Conservation (phyloP, 2,797 vertebrate genomes). For the Furcifer pardalis region DNA sequence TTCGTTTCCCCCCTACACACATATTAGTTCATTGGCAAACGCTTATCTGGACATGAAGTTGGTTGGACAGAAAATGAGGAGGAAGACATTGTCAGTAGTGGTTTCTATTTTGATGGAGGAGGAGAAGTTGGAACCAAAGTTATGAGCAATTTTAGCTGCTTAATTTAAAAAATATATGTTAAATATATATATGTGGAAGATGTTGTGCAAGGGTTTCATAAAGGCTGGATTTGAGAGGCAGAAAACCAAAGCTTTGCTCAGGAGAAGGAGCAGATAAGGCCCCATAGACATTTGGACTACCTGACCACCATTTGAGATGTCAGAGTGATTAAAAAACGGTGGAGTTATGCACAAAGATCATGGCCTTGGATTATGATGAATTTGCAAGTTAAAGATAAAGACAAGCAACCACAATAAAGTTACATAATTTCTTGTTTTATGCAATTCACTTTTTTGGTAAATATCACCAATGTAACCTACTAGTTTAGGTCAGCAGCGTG, state of each 20-base stretch:
- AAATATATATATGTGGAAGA: background rate
- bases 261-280: background rate
- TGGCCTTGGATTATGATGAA: no score
- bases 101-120: constrained; percentile 11
- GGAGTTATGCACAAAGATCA: no score
- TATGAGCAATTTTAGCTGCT: background rate
- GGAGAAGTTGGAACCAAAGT: background rate
- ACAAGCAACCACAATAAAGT: no score
- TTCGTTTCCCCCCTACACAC: constrained; percentile 14
- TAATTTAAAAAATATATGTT: background rate
- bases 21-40: background rate
- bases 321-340: no score
- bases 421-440: no score
- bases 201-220: background rate
- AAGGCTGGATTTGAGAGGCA: background rate
- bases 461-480: no score
- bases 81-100: background rate
- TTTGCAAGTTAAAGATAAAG: no score
- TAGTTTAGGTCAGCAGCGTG: no score
- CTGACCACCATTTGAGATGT: no score
- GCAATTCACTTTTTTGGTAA: no score
- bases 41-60: constrained; percentile 27
- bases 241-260: background rate
- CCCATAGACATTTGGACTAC: background rate
- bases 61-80: background rate